These are phyloP conservation scores for Bolinopsis microptera DNA, from an alignment of 37 sponge, comb jelly and placozoan genomes.

Conservation along the genomic window DNA sequence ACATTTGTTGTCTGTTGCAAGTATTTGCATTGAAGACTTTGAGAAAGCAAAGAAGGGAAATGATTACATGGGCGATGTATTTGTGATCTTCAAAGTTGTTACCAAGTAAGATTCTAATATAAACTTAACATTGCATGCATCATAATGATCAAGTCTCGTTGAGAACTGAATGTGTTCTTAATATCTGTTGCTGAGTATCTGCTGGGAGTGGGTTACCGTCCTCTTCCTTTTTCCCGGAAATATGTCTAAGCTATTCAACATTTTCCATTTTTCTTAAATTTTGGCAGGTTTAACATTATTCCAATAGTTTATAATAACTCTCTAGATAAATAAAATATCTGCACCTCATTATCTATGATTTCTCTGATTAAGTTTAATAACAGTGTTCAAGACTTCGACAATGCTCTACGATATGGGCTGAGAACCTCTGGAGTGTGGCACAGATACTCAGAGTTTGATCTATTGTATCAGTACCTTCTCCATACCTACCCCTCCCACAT, in stretches of 20 bases:
- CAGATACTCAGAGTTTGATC: slow-evolving; percentile 68
- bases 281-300: too few species aligned
- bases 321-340: too few species aligned
- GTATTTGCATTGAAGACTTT: slow-evolving; percentile 41
- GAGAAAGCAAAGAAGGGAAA: slow-evolving; percentile 59
- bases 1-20: slow-evolving; percentile 9
- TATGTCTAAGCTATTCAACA: too few species aligned
- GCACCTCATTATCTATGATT: too few species aligned
- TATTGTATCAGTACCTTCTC: slow-evolving; percentile 63
- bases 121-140: not conserved
- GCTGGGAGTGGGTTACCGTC: too few species aligned
- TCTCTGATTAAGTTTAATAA: too few species aligned
- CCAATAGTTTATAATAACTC: too few species aligned
- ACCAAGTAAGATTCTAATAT: slow-evolving; percentile 52
- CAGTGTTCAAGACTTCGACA: slow-evolving; percentile 18
- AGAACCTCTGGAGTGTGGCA: slow-evolving; percentile 42
- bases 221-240: too few species aligned
- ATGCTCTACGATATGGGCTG: slow-evolving; percentile 19
- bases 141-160: too few species aligned
- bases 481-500: slow-evolving; percentile 68
- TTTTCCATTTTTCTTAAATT: too few species aligned
- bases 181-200: too few species aligned
- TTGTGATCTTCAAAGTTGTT: slow-evolving; percentile 55
- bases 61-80: slow-evolving; percentile 63
- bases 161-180: too few species aligned